These are phyloP conservation scores for Craniophora ligustri DNA, from an alignment of 2,888 invertebrate species.

Conservation along the genomic window DNA sequence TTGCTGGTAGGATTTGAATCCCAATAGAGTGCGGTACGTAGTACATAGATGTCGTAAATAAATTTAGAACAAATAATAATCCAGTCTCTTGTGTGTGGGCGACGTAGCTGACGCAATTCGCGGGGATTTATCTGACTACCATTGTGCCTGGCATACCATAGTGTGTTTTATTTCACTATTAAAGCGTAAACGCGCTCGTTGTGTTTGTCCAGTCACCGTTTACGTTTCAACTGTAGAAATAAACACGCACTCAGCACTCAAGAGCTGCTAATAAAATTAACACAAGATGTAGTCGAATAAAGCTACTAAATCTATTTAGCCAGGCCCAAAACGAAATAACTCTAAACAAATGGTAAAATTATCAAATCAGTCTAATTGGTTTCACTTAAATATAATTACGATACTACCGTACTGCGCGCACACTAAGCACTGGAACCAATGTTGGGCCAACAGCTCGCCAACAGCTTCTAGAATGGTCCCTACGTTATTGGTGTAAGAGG, in stretches of 20 bases:
- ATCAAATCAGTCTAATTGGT: constrained; percentile 81
- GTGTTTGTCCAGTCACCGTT: no score
- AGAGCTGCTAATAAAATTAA: no score
- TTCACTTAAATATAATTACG: constrained; percentile 70
- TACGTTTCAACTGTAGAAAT: no score
- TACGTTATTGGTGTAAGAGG: no score
- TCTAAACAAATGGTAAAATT: constrained; percentile 60
- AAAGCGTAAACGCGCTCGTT: neutral
- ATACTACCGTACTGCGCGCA: constrained; percentile 17
- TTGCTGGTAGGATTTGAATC: no score
- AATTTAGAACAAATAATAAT: constrained; percentile 59
- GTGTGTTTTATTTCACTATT: no score
- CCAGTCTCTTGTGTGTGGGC: constrained; percentile 72
- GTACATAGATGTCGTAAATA: constrained; percentile 26
- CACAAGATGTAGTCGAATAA: no score
- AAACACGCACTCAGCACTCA: no score
- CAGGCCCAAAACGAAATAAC: constrained; percentile 12
- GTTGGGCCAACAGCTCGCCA: neutral
- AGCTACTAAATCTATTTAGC: neutral
- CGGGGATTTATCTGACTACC: neutral
- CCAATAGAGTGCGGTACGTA: neutral
- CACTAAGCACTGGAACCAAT: constrained; percentile 14
- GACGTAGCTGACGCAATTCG: constrained; percentile 19
- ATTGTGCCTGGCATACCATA: no score
- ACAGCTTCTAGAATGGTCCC: neutral